These are phyloP conservation scores for Drosophila dunni DNA, from an alignment of 1,140 invertebrate genomes.

Conservation along the genomic window DNA sequence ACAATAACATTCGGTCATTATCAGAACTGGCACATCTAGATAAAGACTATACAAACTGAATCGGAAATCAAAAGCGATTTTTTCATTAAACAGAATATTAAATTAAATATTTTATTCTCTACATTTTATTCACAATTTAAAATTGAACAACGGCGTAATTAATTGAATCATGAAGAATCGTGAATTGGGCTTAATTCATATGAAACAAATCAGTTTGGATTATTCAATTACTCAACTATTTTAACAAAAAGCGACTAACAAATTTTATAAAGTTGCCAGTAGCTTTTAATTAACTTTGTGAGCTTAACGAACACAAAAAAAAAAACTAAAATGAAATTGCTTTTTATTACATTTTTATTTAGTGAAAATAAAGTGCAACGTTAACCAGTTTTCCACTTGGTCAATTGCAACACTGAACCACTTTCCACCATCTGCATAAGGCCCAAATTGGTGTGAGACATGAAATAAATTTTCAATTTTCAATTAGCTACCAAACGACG, in stretches of 20 bases:
- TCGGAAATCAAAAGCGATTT: not conserved
- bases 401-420: conserved; percentile 51
- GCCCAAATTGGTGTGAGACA: conserved; percentile 48
- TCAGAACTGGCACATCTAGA: conserved; percentile 26
- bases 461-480: conserved; percentile 67
- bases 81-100: not conserved
- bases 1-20: conserved; percentile 13
- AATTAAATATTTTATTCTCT: no score
- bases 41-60: not conserved
- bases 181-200: conserved; percentile 7
- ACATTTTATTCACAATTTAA: no score
- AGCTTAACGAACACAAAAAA: conserved; percentile 20
- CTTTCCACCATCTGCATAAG: conserved; percentile 61
- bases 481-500: conserved; percentile 59
- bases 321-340: not conserved
- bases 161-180: not conserved
- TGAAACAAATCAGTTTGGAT: conserved; percentile 12
- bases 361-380: conserved; percentile 52
- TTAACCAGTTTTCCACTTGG: conserved; percentile 61
- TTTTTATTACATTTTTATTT: conserved; percentile 53
- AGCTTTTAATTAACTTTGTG: conserved; percentile 43
- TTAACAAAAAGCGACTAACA: conserved; percentile 7
- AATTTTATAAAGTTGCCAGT: conserved; percentile 25
- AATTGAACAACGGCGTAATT: not conserved
- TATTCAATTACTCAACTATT: conserved; percentile 23